phyloP scores from a whole-genome alignment of 2,888 invertebrate genomes.

The Pseudococcus jackbeardsleyi region DNA sequence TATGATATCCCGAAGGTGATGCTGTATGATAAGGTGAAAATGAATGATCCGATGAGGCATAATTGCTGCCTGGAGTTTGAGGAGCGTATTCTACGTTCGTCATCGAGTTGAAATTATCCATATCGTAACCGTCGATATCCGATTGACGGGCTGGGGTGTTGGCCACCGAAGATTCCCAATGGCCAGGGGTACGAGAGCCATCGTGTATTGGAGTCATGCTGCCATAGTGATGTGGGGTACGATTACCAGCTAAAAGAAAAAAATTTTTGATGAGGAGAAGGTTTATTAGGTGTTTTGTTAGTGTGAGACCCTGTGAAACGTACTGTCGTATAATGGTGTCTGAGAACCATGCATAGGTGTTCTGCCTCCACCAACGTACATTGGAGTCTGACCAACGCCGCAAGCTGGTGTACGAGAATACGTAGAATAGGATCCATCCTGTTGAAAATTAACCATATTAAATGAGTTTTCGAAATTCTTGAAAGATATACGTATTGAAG shows the following conservation, averaged over 20 bases:
- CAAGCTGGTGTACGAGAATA: constrained; percentile 66
- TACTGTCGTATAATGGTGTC: constrained; percentile 86
- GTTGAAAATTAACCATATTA: constrained; percentile 38
- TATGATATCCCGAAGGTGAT: constrained; percentile 71
- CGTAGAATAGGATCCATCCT: constrained; percentile 62
- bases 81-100: constrained; percentile 75
- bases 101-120: constrained; percentile 84
- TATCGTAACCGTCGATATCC: constrained; percentile 82
- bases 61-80: constrained; percentile 93
- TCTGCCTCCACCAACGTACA: constrained; percentile 69
- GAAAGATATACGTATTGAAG: not conserved
- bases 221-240: constrained; percentile 92
- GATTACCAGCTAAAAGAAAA: constrained; percentile 76
- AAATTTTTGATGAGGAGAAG: not conserved
- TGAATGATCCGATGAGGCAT: constrained; percentile 73
- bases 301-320: not conserved
- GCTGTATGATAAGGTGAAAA: constrained; percentile 74
- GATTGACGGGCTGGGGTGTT: constrained; percentile 86
- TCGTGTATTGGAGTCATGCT: constrained; percentile 96
- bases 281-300: too few species aligned
- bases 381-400: constrained; percentile 54
- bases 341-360: constrained; percentile 93
- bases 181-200: constrained; percentile 88
- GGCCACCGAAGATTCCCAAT: constrained; percentile 92
- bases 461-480: not conserved